A percentile compares a stretch with the other conserved stretches of the same genome.
Evolutionary conservation across 1,140 invertebrate genomes (phyloP).

Genomic region (Drosophila nigrodunni): DNA sequence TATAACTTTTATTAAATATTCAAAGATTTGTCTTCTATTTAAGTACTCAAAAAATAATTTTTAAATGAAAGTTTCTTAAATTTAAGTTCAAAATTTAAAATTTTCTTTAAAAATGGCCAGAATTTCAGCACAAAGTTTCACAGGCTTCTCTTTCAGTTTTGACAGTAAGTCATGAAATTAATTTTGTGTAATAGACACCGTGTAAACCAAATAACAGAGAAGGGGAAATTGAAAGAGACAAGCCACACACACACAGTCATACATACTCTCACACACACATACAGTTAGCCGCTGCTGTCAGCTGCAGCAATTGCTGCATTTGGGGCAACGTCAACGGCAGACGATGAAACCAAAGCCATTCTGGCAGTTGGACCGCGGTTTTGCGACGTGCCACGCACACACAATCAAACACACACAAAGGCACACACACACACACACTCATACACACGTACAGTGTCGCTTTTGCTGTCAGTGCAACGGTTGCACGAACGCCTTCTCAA

Average conservation of each 20-base stretch:
- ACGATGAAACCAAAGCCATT: constrained; percentile 42
- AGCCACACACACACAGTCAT: constrained; percentile 43
- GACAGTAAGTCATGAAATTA: no score
- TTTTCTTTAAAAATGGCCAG: no score
- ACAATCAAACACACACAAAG: constrained; percentile 23
- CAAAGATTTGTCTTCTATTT: no score
- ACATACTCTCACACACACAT: constrained; percentile 11
- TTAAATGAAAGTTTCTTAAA: no score
- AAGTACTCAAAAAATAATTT: no score
- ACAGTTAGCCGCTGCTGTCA: constrained; percentile 54
- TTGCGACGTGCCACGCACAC: constrained; percentile 50
- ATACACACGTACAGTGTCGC: constrained; percentile 30
- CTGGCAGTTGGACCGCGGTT: constrained; percentile 68
- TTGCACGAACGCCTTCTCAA: constrained; percentile 50
- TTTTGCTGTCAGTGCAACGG: constrained; percentile 41
- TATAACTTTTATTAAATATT: no score
- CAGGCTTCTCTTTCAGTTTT: no score
- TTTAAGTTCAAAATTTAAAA: no score
- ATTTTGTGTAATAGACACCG: no score
- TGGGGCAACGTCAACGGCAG: constrained; percentile 46
- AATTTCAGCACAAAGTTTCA: no score
- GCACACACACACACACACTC: constrained; percentile 33
- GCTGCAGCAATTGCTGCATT: constrained; percentile 60
- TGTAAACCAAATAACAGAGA: background rate
- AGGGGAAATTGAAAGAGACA: constrained; percentile 10